Evolutionary conservation across 2,113 vertebrate genomes (phyloP), one percentile per base, ranked within the genome.

Genomic region (Noturus placidus): DNA sequence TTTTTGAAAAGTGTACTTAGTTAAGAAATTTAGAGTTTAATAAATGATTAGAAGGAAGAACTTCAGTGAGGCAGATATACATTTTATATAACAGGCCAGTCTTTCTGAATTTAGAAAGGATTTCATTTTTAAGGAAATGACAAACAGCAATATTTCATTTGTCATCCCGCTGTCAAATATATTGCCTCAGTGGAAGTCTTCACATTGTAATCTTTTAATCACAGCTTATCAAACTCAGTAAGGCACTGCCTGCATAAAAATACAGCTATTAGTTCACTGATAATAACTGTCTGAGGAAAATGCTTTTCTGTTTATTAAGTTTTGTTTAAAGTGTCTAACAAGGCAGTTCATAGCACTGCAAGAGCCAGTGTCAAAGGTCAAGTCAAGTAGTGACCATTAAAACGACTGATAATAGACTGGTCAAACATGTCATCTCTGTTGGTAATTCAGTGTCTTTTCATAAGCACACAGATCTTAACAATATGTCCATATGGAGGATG

Each of bases 351-450:
- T 27, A 30, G 33, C 81, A 63, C 38, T 69, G 87, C 81, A 85
- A 79, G 63, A 17, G 35, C 42, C 59, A 76, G 20, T 56, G 86
- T 86, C 27, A 90, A 86, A 89, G 90, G 88, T 91, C 61, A 79
- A 56, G 79, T 35, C 52, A 42, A 82, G 61, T 69, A 81, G 80
- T 89, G 84, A 88, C 88, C 88, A 84, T 82, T 89, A 82, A 88
- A 88, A n/a, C 63, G 81, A 33, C 27, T 46, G 67, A 84, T 87
- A 85, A 88, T 87, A 70, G 86, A 84, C 87, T 87, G 85, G 89
- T 88, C 85, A 87, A 88, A 76, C 69, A 74, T 84, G 63, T 74
- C 46, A 84, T 88, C 59, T n/a, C 76, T 33, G 76, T 54, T n/a
- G 72, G 76, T n/a, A 67, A 35, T n/a, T 86, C 50, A 83, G 67